Evolutionary conservation across 2,888 invertebrate genomes (phyloP), one percentile per base, ranked within the genome.

Genomic region (Scaptomyza reducta): DNA sequence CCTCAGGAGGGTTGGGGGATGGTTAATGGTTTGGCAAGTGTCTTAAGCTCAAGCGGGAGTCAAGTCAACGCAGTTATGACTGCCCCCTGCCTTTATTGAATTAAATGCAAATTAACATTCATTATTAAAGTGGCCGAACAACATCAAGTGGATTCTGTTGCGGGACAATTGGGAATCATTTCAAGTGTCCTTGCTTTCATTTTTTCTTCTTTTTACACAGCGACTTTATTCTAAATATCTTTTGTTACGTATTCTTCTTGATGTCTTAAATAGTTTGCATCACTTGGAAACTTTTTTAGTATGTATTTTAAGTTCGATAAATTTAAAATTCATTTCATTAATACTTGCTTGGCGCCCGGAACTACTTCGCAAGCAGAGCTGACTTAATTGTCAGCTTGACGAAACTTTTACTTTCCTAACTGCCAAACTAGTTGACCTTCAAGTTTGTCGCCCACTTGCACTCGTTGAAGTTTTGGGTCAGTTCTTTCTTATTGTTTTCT

Each of bases 21-120:
- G 35, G 29, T 61, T 74, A 75, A 75, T 75, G 66, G 70, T 18
- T 45, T 61, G 76, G 41, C 71, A 70, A 79, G 82, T 74, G 82
- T 77, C 73, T 79, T 73, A 72, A 74, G 82, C 73, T 45, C 49
- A 58, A 79, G 57, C 73, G 82, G 82, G 77, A 79, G 82, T 82
- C 72, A 79, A 73, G 63, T 70, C 69, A 54, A 59, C 54, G 60
- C 73, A 78, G 72, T 77, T 79, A 79, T 82, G 73, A 71, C 64
- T 44, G 70, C 45, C 31, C 54, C 41, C 55, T 45, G 55, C n/a
- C 45, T 64, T 77, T 70, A 85, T 82, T 77, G 57, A 82, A 79
- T 85, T 75, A 82, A 75, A 75, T 71, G 62, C 54, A 67, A 79
- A 85, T 79, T 79, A 77, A 70, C 65, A 63, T 73, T 69, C 61